phyloP scores from a whole-genome alignment of 1,140 invertebrate genomes.

The Ceratosolen fusciceps region DNA sequence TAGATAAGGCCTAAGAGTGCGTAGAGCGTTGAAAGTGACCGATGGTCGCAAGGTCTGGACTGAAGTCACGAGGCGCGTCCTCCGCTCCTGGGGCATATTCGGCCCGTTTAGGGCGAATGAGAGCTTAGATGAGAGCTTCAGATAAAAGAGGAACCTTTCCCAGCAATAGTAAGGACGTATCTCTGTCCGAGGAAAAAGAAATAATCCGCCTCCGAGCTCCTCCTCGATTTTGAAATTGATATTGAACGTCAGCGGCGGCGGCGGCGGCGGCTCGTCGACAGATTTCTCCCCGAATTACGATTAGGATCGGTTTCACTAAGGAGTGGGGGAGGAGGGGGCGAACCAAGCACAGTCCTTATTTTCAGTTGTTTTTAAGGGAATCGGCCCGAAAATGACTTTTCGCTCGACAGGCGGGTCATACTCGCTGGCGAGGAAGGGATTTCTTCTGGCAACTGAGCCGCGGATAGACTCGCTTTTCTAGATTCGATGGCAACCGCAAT shows the following conservation, averaged over 20 bases:
- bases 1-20: background rate
- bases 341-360: background rate
- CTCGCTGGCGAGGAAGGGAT: constrained; percentile 14
- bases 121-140: background rate
- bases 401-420: background rate
- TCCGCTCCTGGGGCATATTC: background rate
- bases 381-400: constrained; percentile 33
- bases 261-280: too few relatives aligned
- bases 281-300: too few relatives aligned
- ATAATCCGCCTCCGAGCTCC: constrained; percentile 9
- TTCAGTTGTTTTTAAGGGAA: constrained; percentile 19
- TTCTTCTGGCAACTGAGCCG: constrained; percentile 24
- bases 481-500: constrained; percentile 43
- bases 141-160: constrained; percentile 3
- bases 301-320: too few relatives aligned
- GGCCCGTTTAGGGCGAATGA: too few relatives aligned
- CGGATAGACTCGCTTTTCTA: constrained; percentile 19
- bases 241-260: background rate
- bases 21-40: constrained; percentile 10
- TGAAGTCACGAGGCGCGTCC: background rate
- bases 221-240: constrained; percentile 33
- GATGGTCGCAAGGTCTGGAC: background rate
- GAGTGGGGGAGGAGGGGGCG: background rate
- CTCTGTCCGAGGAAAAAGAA: constrained; percentile 13
- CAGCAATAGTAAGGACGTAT: constrained; percentile 39